Base-by-base conservation (phyloP, 2,888 invertebrate genomes). In the Rhamnusium bicolor region DNA sequence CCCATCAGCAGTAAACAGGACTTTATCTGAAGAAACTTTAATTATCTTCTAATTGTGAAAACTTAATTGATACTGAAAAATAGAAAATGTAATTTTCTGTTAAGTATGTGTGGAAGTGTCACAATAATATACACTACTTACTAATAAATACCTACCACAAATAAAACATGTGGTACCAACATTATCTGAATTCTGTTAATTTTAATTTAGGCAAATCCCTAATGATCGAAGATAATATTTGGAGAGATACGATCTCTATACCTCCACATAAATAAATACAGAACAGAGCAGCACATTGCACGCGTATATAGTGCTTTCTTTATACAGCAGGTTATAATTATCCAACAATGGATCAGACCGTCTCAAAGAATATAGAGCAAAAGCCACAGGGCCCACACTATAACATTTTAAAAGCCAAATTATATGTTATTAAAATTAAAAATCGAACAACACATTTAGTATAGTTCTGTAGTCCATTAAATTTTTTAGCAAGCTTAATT, bases 351-450 rank as follows among this genome's bases (percentile, higher is more conserved):
- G 82, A 78, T 77, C 79, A 81, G 77, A 78, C 81, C 80, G 77
- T 80, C 80, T 79, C 76, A 79, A 80, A 82, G 53, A 83, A 86
- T 84, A 82, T 85, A 79, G 84, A 84, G 83, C 85, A 85, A 80
- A 81, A 84, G 84, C 84, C 83, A 83, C 79, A 81, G 83, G 84
- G 82, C 83, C n/a, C 81, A 84, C 84, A 84, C 85, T 82, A 83
- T 79, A 84, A 83, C 85, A 84, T 84, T 83, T 84, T 84, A 83
- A 84, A 80, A 84, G 77, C 83, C 79, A 86, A 86, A 86, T 86
- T 85, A 86, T 84, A 86, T 84, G 83, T 85, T 85, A 86, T 85
- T 85, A 85, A 82, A 82, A 80, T 83, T 83, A 82, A 83, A 84
- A 84, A 82, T 82, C 80, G 80, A 82, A 77, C 76, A 74, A 73